A percentile compares a stretch with the other conserved stretches of the same genome.
phyloP scores from a whole-genome alignment of 2,888 invertebrate species.

The Orgyia antiqua region DNA sequence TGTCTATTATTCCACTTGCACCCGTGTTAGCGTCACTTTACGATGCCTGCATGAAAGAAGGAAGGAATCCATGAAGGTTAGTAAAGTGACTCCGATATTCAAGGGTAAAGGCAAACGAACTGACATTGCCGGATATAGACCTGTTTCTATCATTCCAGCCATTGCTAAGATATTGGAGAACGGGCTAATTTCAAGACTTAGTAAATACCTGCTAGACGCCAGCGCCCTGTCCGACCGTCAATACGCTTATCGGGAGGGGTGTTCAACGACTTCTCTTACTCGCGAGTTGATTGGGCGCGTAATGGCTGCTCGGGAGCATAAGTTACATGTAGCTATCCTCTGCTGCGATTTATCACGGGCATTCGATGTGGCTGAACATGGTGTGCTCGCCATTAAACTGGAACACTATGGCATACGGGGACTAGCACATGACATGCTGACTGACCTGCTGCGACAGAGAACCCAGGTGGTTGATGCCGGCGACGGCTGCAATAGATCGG shows the following conservation, averaged over 20 bases:
- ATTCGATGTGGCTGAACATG: too few species aligned
- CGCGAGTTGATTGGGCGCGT: slow-evolving; percentile 2
- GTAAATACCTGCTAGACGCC: neutral
- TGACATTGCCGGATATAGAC: slow-evolving; percentile 6
- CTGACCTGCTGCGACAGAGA: neutral
- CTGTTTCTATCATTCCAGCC: slow-evolving; percentile 7
- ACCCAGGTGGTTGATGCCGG: neutral
- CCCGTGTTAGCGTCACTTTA: neutral
- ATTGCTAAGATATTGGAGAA: slow-evolving; percentile 8
- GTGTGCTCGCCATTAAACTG: too few species aligned
- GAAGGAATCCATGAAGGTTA: neutral
- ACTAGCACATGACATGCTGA: neutral
- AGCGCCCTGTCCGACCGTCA: slow-evolving; percentile 1
- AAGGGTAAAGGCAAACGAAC: neutral
- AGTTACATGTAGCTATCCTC: too few species aligned
- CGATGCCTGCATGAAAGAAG: neutral
- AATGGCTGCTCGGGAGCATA: slow-evolving; percentile 4
- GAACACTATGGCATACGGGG: slow-evolving; percentile 2
- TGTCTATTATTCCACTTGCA: neutral
- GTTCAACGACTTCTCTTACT: too few species aligned
- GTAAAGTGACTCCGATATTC: neutral
- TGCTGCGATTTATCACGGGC: too few species aligned
- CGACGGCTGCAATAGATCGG: too few species aligned
- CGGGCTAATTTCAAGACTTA: slow-evolving; percentile 1
- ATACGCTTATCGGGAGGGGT: too few species aligned